Percentiles rank a stretch among this genome's conserved stretches.
Conservation (phyloP, 2,113 vertebrate species). For the Phylloscopus whistleri region DNA sequence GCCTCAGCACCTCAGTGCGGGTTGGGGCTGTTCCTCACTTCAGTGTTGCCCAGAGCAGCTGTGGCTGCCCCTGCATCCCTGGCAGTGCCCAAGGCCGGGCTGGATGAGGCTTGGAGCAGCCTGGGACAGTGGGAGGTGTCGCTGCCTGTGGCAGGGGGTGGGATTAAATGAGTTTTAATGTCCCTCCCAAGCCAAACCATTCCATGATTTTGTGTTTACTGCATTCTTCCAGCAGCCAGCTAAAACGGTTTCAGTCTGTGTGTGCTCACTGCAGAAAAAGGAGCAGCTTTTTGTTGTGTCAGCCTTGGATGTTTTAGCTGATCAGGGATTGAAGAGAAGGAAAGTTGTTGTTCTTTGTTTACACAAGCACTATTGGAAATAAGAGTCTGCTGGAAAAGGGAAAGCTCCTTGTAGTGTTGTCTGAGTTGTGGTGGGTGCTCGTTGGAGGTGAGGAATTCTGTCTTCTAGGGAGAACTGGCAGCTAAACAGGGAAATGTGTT, state of each 20-base stretch:
- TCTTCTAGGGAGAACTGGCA: not conserved
- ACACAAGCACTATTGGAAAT: not conserved
- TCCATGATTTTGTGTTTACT: not conserved
- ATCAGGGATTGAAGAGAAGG: not conserved
- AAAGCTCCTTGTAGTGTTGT: not conserved
- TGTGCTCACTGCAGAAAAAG: not conserved
- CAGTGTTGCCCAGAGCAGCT: too few species aligned
- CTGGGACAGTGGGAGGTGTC: too few species aligned
- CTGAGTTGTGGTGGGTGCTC: not conserved
- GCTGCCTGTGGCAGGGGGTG: not conserved
- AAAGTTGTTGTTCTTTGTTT: not conserved
- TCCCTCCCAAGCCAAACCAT: not conserved
- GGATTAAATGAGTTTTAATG: not conserved
- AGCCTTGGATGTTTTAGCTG: not conserved
- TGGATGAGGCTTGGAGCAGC: too few species aligned
- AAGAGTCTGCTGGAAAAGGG: not conserved
- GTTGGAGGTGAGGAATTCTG: not conserved
- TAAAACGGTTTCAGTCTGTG: rapidly evolving
- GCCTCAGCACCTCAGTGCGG: rapidly evolving
- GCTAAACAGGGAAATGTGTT: not conserved
- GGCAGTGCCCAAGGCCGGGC: too few species aligned
- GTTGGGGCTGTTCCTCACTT: too few species aligned
- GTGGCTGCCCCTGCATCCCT: too few species aligned
- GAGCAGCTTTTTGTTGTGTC: not conserved
- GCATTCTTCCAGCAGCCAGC: not conserved